Evolutionary conservation across 2,888 invertebrate genomes (phyloP).

Genomic region (Arge pagana): DNA sequence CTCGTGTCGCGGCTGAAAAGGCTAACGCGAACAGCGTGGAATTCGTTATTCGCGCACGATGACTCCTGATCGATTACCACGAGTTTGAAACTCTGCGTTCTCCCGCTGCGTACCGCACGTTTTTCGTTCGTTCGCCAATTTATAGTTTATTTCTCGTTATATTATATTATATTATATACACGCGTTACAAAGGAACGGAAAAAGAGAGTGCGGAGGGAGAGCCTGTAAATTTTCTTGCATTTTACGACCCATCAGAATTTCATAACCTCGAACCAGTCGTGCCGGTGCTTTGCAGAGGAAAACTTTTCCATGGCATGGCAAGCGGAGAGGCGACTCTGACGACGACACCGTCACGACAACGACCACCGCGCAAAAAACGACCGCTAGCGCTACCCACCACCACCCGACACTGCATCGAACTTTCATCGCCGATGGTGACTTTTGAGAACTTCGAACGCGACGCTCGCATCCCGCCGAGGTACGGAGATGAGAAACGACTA

Average conservation of each 20-base stretch:
- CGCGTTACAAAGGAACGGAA: conserved; percentile 50
- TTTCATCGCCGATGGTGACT: too few species aligned
- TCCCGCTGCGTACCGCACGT: too few species aligned
- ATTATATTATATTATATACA: not conserved
- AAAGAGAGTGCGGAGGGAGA: conserved; percentile 41
- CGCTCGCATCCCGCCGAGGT: too few species aligned
- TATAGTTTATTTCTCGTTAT: not conserved
- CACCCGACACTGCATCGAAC: too few species aligned
- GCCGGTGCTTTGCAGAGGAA: conserved; percentile 58
- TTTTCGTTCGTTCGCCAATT: not conserved
- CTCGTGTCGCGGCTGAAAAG: too few species aligned
- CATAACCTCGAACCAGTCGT: conserved; percentile 59
- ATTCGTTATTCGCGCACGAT: too few species aligned
- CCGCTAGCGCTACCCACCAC: too few species aligned
- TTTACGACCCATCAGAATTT: conserved; percentile 60
- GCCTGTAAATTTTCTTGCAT: conserved; percentile 60
- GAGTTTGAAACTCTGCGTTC: conserved; percentile 51
- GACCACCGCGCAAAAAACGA: too few species aligned
- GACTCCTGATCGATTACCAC: conserved; percentile 52
- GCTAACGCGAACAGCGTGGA: too few species aligned
- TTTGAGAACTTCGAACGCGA: too few species aligned
- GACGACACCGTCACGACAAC: too few species aligned
- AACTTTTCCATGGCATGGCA: conserved; percentile 44
- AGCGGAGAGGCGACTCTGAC: not conserved
- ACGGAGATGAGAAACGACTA: too few species aligned